Evolutionary conservation across 1,140 invertebrate genomes (phyloP).

Genomic region (Cydia splendana): DNA sequence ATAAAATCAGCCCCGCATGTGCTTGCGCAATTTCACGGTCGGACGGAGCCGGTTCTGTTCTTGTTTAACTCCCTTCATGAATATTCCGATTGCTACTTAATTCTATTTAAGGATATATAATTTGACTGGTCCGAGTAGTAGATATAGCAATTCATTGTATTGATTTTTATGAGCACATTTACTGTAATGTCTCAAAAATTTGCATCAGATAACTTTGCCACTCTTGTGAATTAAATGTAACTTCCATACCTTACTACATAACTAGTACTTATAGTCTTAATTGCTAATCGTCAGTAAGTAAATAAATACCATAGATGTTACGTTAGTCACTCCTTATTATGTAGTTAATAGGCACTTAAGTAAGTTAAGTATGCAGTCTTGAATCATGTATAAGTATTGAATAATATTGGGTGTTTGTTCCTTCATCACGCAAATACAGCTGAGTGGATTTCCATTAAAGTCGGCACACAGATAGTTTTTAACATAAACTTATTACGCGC

Average conservation of each 20-base stretch:
- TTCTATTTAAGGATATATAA: background rate
- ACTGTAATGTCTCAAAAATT: too few relatives aligned
- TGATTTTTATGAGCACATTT: background rate
- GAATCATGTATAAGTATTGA: too few relatives aligned
- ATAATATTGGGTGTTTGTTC: too few relatives aligned
- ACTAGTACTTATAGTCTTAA: background rate
- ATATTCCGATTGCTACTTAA: background rate
- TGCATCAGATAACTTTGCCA: too few relatives aligned
- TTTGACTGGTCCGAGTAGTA: background rate
- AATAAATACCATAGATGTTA: conserved; percentile 3
- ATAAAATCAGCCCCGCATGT: conserved; percentile 24
- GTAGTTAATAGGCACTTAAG: too few relatives aligned
- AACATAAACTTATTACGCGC: too few relatives aligned
- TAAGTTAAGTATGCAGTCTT: too few relatives aligned
- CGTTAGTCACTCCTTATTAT: too few relatives aligned
- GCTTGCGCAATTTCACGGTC: background rate
- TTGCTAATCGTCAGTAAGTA: background rate
- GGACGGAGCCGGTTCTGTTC: background rate
- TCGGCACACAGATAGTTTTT: too few relatives aligned
- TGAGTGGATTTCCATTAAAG: too few relatives aligned
- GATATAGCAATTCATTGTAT: background rate
- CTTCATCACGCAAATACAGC: too few relatives aligned
- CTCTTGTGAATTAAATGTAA: background rate
- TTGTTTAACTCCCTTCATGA: background rate
- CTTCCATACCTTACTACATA: background rate